These are phyloP conservation scores for Perizoma affinitatum DNA, from an alignment of 2,888 invertebrate genomes.

Conservation along the genomic window DNA sequence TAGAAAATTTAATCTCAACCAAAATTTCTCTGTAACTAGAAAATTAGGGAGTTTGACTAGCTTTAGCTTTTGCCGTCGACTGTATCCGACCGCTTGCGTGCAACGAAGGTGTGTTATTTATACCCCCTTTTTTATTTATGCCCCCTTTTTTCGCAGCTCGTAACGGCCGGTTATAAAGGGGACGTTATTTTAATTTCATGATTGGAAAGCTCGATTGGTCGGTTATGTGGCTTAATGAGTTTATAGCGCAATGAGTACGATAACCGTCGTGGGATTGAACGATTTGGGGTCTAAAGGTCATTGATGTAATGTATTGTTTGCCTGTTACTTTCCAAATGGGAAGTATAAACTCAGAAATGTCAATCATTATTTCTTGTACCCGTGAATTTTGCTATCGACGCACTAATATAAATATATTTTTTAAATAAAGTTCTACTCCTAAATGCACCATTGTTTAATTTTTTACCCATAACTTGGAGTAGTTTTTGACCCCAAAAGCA, in stretches of 20 bases:
- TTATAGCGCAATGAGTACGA: conserved; percentile 71
- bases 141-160: conserved; percentile 85
- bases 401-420: neutral
- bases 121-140: conserved; percentile 81
- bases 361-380: too few species aligned
- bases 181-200: conserved; percentile 84
- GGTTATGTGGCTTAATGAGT: conserved; percentile 82
- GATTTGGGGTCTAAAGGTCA: conserved; percentile 57
- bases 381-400: too few species aligned
- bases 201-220: conserved; percentile 83
- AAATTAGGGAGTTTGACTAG: neutral
- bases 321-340: neutral
- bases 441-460: neutral
- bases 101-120: conserved; percentile 82
- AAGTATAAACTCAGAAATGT: too few species aligned
- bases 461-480: neutral
- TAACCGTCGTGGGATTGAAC: conserved; percentile 69
- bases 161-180: conserved; percentile 80
- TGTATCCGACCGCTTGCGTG: conserved; percentile 72
- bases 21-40: neutral
- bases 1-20: too few species aligned
- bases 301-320: conserved; percentile 10
- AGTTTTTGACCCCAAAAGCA: too few species aligned
- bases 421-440: neutral
- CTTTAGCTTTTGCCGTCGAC: conserved; percentile 33